These are phyloP conservation scores for Sebastes schlegelii DNA, from an alignment of 2,113 vertebrate genomes.

Conservation along the genomic window DNA sequence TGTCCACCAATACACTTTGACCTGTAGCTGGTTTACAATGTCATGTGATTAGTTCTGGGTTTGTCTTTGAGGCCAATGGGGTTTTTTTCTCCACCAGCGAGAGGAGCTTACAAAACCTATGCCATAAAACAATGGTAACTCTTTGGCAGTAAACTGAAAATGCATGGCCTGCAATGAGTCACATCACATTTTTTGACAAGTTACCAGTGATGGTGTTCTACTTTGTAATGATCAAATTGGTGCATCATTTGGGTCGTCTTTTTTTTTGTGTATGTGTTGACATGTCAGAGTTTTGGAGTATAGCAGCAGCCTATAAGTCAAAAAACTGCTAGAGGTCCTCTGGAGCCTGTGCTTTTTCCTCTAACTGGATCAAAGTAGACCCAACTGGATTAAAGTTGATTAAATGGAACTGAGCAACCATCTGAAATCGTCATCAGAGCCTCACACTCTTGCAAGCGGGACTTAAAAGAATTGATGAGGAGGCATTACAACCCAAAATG, in stretches of 20 bases:
- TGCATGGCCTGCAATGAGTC: slow-evolving; percentile 11
- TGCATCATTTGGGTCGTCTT: slow-evolving; percentile 6
- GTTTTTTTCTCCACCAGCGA: neutral
- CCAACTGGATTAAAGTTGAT: slow-evolving; percentile 47
- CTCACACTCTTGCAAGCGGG: slow-evolving; percentile 65
- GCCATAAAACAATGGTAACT: neutral
- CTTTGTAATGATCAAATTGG: neutral
- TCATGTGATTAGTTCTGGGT: slow-evolving; percentile 4
- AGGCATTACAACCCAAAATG: slow-evolving; percentile 29
- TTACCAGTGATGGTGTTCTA: neutral
- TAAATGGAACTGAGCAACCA: slow-evolving; percentile 17
- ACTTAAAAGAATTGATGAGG: slow-evolving; percentile 59
- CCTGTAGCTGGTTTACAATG: neutral
- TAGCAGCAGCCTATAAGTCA: neutral
- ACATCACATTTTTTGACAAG: neutral
- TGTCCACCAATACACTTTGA: neutral
- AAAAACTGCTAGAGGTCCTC: slow-evolving; percentile 2
- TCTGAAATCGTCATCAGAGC: slow-evolving; percentile 27
- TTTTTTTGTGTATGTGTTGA: slow-evolving; percentile 3
- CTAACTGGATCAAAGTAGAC: slow-evolving; percentile 39
- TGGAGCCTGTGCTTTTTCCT: slow-evolving; percentile 8
- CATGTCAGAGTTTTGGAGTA: slow-evolving; percentile 13
- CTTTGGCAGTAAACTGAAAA: neutral
- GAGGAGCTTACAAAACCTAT: neutral
- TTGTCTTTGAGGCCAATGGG: neutral